A percentile compares a stretch with the other conserved stretches of the same genome.
Evolutionary conservation across 2,113 vertebrate species (phyloP).

Genomic region (Megaceryle maxima): DNA sequence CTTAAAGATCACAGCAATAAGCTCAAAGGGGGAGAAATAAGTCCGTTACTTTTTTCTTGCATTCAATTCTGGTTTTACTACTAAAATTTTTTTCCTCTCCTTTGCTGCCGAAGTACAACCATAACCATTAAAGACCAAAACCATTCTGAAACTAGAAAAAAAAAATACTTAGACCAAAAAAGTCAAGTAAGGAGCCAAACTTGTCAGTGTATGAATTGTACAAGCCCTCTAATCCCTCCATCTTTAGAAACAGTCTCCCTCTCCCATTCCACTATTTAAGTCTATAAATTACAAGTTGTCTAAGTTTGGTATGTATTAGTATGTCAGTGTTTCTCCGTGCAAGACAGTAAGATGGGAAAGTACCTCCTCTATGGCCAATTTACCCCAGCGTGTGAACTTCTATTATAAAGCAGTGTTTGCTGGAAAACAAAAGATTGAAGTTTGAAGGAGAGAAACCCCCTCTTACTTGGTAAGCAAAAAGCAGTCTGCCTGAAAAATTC

Average conservation of each 20-base stretch:
- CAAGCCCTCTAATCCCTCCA: constrained; percentile 48
- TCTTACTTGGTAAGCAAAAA: constrained; percentile 44
- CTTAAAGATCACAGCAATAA: constrained; percentile 76
- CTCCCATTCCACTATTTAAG: constrained; percentile 62
- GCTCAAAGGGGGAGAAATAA: constrained; percentile 64
- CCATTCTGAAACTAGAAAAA: constrained; percentile 57
- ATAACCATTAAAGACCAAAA: constrained; percentile 69
- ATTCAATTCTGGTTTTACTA: constrained; percentile 65
- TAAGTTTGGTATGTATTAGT: constrained; percentile 68
- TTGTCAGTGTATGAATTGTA: constrained; percentile 64
- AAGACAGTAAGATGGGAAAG: constrained; percentile 60
- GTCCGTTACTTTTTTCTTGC: constrained; percentile 32
- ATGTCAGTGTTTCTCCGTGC: constrained; percentile 73
- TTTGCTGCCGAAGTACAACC: constrained; percentile 59
- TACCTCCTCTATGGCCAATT: constrained; percentile 22
- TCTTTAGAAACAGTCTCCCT: constrained; percentile 56
- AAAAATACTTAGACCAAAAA: constrained; percentile 60
- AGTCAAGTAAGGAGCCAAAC: constrained; percentile 48
- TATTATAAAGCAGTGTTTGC: constrained; percentile 61
- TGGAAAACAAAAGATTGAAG: constrained; percentile 36
- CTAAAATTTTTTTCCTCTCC: constrained; percentile 60
- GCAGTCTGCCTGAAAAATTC: constrained; percentile 57
- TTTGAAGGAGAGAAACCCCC: constrained; percentile 33
- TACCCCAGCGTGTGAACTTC: constrained; percentile 36
- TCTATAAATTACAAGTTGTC: constrained; percentile 67